A percentile compares a stretch with the other conserved stretches of the same genome.
phyloP scores from a whole-genome alignment of 2,113 vertebrate species.

The Corythornis madagascariensis region DNA sequence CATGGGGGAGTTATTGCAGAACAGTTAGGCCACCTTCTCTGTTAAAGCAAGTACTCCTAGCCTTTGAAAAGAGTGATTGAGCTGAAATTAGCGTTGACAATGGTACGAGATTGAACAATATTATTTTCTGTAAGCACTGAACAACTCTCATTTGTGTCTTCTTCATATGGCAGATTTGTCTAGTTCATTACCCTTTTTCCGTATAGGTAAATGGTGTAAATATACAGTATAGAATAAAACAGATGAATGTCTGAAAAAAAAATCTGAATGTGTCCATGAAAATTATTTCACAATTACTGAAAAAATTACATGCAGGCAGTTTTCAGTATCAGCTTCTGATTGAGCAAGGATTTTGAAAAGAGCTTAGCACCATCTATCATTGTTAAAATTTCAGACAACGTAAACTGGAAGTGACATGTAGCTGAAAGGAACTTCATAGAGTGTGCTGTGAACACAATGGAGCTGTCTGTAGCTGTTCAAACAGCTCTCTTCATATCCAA shows the following conservation, averaged over 20 bases:
- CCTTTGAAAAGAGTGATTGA: background rate
- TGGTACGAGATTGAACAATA: background rate
- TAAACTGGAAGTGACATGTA: slow-evolving; percentile 59
- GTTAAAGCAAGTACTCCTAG: background rate
- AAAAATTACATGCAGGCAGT: background rate
- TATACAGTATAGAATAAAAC: background rate
- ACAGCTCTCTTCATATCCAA: background rate
- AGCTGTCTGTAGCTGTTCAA: slow-evolving; percentile 46
- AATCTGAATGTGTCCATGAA: background rate
- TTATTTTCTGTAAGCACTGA: background rate
- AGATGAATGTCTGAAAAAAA: background rate
- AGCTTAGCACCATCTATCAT: background rate
- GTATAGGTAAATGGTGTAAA: background rate
- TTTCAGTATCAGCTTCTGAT: background rate
- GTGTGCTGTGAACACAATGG: slow-evolving; percentile 33
- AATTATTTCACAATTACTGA: background rate
- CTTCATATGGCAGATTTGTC: background rate
- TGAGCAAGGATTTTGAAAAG: slow-evolving; percentile 36
- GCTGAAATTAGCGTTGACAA: background rate
- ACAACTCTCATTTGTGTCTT: background rate
- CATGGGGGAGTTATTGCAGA: slow-evolving; percentile 44
- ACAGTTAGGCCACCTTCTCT: background rate
- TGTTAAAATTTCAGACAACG: slow-evolving; percentile 23
- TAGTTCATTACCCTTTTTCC: background rate
- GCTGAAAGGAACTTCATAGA: slow-evolving; percentile 64